Conservation (phyloP, 2,888 invertebrate genomes). For the Drosophila nr. perissopoda region DNA sequence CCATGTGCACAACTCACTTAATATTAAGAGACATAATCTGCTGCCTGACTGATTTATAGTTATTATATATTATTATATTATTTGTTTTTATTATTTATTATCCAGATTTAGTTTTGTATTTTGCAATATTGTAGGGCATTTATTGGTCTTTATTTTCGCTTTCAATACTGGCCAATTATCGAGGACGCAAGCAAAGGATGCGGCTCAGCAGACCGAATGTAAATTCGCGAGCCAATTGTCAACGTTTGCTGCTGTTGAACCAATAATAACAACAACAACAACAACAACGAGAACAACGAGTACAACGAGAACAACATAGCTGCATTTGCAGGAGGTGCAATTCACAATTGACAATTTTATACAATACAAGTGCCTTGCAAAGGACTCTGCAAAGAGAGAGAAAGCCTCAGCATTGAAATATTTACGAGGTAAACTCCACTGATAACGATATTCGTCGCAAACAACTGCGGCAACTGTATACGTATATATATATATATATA, state of each 20-base stretch:
- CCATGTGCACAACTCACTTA: not conserved
- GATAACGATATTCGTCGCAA: constrained; percentile 17
- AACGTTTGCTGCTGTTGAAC: constrained; percentile 20
- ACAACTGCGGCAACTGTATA: not conserved
- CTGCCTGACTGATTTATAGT: not conserved
- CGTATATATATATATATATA: not conserved
- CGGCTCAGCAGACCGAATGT: constrained; percentile 46
- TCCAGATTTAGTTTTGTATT: not conserved
- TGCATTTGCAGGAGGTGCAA: constrained; percentile 10
- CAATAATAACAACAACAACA: not conserved
- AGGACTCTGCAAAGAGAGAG: not conserved
- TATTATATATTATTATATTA: not conserved
- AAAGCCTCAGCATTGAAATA: constrained; percentile 21
- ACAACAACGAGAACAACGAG: not conserved
- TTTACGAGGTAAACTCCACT: constrained; percentile 33
- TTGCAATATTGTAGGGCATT: not conserved
- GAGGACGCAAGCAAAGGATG: constrained; percentile 43
- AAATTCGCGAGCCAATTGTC: constrained; percentile 52
- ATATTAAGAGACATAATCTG: not conserved
- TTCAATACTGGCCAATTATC: constrained; percentile 55
- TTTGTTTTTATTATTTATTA: not conserved
- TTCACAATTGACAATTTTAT: constrained; percentile 23
- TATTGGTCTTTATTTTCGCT: not conserved
- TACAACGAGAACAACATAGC: not conserved
- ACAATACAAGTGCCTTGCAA: constrained; percentile 20